Conservation (phyloP, 2,888 invertebrate genomes). For the Pseudanteris insignis region DNA sequence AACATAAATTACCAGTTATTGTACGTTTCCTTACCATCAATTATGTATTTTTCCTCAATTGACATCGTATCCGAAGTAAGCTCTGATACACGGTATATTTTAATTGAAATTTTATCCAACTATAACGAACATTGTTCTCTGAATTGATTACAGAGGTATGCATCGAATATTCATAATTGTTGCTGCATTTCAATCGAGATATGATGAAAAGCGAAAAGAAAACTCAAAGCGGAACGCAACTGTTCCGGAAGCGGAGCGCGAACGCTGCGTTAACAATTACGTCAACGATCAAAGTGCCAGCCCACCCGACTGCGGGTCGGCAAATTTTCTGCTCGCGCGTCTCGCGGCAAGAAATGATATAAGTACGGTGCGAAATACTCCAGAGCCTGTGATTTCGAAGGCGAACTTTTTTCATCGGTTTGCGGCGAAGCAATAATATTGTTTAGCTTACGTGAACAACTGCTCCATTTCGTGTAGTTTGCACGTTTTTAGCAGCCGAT, state of each 20-base stretch:
- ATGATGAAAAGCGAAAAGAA: conserved; percentile 19
- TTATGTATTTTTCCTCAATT: no score
- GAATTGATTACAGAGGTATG: no score
- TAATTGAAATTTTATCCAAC: no score
- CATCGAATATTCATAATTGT: no score
- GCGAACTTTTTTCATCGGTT: conserved; percentile 33
- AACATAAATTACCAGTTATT: no score
- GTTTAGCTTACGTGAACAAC: conserved; percentile 11
- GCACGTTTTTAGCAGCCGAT: conserved; percentile 8
- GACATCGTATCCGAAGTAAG: no score
- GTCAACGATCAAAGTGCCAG: conserved; percentile 24
- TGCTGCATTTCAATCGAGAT: conserved; percentile 10
- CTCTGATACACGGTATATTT: no score
- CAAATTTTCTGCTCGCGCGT: conserved; percentile 23
- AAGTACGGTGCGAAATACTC: conserved; percentile 26
- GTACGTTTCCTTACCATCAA: no score
- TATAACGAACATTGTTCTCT: no score
- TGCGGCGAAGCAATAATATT: conserved; percentile 20
- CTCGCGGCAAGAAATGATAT: conserved; percentile 21
- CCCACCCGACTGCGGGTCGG: conserved; percentile 9
- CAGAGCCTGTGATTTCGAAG: conserved; percentile 36
- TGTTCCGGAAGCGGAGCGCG: conserved; percentile 23
- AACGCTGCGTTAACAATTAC: conserved; percentile 31
- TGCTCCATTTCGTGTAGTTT: conserved; percentile 10
- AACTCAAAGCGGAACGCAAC: conserved; percentile 12